Evolutionary conservation across 2,888 invertebrate genomes (phyloP).

Genomic region (Cynaeus angustus): DNA sequence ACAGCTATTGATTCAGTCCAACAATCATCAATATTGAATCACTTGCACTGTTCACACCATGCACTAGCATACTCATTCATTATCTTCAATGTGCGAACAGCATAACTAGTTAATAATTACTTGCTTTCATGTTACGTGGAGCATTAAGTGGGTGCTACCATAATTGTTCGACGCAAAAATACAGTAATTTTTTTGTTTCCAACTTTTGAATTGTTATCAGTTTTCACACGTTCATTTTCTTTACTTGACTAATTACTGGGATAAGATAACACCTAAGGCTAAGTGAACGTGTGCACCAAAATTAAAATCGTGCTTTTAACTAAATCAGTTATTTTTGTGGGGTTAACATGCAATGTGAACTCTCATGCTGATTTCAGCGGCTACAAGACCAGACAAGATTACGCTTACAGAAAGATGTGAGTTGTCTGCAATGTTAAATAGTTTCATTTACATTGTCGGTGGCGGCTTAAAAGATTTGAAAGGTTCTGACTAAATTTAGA

Average conservation of each 20-base stretch:
- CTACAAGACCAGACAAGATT: no score
- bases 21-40: slow-evolving; percentile 9
- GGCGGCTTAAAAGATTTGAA: no score
- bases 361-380: not conserved
- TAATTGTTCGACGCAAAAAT: not conserved
- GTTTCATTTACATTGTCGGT: no score
- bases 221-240: slow-evolving; percentile 2
- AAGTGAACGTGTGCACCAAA: not conserved
- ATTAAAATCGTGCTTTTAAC: slow-evolving; percentile 3
- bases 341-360: not conserved
- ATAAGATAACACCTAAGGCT: not conserved
- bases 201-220: not conserved
- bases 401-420: no score
- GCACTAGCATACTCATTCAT: not conserved
- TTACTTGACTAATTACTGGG: slow-evolving; percentile 1
- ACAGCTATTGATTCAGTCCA: slow-evolving; percentile 1
- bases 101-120: slow-evolving; percentile 3
- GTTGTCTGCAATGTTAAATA: no score
- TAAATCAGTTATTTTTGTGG: slow-evolving; percentile 4
- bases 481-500: no score
- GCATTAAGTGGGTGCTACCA: not conserved
- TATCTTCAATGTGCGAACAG: slow-evolving; percentile 6
- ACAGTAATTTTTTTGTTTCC: not conserved
- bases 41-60: slow-evolving; percentile 8
- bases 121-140: not conserved